Evolutionary conservation across 2,888 invertebrate species (phyloP).

Genomic region (Spicauda simplicius): DNA sequence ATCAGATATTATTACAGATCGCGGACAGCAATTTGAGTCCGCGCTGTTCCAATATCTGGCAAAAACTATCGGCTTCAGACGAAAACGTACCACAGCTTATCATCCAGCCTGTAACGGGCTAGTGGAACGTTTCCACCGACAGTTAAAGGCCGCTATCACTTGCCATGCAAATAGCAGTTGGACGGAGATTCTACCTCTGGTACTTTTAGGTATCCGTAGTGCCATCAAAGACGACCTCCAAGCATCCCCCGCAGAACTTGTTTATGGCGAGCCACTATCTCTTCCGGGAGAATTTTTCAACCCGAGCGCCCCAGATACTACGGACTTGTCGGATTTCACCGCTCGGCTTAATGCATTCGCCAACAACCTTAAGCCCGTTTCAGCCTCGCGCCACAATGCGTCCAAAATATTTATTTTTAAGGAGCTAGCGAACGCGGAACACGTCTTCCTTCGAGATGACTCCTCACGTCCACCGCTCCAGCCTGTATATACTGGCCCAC

Average conservation of each 20-base stretch:
- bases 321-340: slow-evolving; percentile 18
- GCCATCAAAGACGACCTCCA: slow-evolving; percentile 37
- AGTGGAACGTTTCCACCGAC: slow-evolving; percentile 44
- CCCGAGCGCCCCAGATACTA: slow-evolving; percentile 4
- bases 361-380: slow-evolving; percentile 15
- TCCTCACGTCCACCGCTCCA: slow-evolving; percentile 14
- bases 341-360: slow-evolving; percentile 6
- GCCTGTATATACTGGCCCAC: slow-evolving; percentile 39
- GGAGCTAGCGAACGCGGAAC: slow-evolving; percentile 4
- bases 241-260: slow-evolving; percentile 40
- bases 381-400: slow-evolving; percentile 34
- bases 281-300: slow-evolving; percentile 40
- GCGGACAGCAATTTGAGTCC: slow-evolving; percentile 4
- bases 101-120: slow-evolving; percentile 48
- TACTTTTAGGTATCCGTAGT: slow-evolving; percentile 39
- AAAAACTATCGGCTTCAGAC: slow-evolving; percentile 1
- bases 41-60: slow-evolving; percentile 4
- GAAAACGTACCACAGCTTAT: slow-evolving; percentile 45
- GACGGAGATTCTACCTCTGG: slow-evolving; percentile 41
- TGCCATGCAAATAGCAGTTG: slow-evolving; percentile 39
- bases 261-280: slow-evolving; percentile 43
- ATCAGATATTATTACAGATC: slow-evolving; percentile 30
- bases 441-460: slow-evolving; percentile 44
- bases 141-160: slow-evolving; percentile 37
- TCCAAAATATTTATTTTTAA: slow-evolving; percentile 37